Percentiles rank a stretch among this genome's conserved stretches.
phyloP scores from a whole-genome alignment of 2,888 invertebrate genomes.

The Rotaria macrura region DNA sequence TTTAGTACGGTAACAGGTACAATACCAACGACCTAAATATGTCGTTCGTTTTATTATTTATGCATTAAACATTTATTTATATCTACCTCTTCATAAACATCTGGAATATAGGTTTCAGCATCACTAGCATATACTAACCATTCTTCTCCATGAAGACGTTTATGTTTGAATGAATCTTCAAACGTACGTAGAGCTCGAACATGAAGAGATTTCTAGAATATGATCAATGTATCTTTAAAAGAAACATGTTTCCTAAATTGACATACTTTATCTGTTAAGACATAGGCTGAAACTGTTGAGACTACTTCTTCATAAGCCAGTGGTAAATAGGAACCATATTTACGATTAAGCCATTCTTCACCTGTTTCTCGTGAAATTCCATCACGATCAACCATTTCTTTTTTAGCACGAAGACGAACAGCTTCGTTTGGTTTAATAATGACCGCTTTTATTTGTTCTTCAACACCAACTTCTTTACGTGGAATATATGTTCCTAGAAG shows the following conservation, averaged over 20 bases:
- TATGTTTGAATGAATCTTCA: constrained; percentile 37
- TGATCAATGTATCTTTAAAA: too few relatives aligned
- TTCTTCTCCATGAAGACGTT: constrained; percentile 41
- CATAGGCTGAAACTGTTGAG: constrained; percentile 28
- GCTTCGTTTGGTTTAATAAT: constrained; percentile 52
- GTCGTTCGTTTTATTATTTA: too few relatives aligned
- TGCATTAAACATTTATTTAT: neutral
- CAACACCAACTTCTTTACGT: constrained; percentile 51
- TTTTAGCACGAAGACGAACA: constrained; percentile 49
- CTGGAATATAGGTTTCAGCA: constrained; percentile 39
- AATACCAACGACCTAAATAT: constrained; percentile 34
- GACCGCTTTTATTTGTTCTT: constrained; percentile 48
- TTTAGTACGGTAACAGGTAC: constrained; percentile 39
- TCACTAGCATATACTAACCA: constrained; percentile 42
- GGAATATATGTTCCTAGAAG: constrained; percentile 37
- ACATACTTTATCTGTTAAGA: constrained; percentile 38
- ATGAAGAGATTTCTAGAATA: constrained; percentile 36
- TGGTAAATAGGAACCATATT: constrained; percentile 40
- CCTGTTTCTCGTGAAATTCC: constrained; percentile 35
- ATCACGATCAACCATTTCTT: constrained; percentile 49
- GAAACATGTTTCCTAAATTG: neutral
- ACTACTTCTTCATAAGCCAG: constrained; percentile 41
- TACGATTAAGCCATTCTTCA: constrained; percentile 25
- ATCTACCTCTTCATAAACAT: constrained; percentile 41
- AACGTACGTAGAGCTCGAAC: constrained; percentile 39